These are phyloP conservation scores for Drosophila varians DNA, from an alignment of 1,140 invertebrate species.

Conservation along the genomic window DNA sequence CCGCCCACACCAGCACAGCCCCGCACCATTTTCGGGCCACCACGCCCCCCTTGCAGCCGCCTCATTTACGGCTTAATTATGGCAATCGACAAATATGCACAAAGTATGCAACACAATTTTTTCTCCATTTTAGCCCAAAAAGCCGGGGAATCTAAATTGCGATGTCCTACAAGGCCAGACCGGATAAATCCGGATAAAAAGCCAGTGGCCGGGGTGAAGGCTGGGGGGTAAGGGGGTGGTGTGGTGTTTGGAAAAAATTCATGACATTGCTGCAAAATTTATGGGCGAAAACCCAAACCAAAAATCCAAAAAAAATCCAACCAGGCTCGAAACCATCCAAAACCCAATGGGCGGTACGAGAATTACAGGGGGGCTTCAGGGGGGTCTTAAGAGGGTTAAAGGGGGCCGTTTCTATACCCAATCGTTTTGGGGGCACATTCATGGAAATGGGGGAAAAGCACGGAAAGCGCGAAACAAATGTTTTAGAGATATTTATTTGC, in stretches of 20 bases:
- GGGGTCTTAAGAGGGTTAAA: not conserved
- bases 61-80: constrained; percentile 79
- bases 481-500: constrained; percentile 80
- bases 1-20: not conserved
- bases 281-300: constrained; percentile 38
- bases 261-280: constrained; percentile 72
- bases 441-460: constrained; percentile 6
- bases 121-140: constrained; percentile 7
- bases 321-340: constrained; percentile 25
- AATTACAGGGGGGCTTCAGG: not conserved
- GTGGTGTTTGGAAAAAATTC: too few species aligned
- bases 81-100: constrained; percentile 73
- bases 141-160: constrained; percentile 47
- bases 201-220: not conserved
- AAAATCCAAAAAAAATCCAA: not conserved
- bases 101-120: constrained; percentile 62
- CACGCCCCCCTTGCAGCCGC: constrained; percentile 8
- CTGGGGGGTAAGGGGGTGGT: too few species aligned
- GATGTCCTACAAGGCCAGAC: constrained; percentile 45
- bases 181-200: not conserved
- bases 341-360: constrained; percentile 1
- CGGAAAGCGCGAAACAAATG: constrained; percentile 64
- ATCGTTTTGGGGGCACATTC: constrained; percentile 62
- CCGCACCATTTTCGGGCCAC: not conserved
- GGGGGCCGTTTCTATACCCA: constrained; percentile 17